Evolutionary conservation across 2,113 vertebrate genomes (phyloP).

Genomic region (Chionomys nivalis): DNA sequence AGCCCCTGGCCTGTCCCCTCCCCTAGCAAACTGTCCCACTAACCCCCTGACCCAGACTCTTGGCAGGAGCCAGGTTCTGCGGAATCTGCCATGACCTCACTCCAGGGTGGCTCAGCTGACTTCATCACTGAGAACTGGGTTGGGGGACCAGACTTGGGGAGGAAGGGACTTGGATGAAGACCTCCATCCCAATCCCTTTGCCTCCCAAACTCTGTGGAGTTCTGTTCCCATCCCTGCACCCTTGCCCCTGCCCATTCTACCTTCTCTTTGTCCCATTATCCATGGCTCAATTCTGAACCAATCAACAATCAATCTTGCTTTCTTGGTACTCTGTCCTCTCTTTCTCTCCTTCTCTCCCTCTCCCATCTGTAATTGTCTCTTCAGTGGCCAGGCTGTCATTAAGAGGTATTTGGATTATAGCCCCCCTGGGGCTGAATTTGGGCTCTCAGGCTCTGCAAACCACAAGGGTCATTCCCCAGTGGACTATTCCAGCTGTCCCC

Average conservation of each 20-base stretch:
- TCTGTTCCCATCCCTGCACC: background rate
- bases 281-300: no score
- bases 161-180: background rate
- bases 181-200: background rate
- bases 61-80: constrained; percentile 58
- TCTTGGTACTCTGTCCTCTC: background rate
- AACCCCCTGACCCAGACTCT: constrained; percentile 76
- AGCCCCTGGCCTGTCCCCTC: background rate
- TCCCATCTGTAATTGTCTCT: constrained; percentile 34
- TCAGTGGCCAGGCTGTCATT: constrained; percentile 25
- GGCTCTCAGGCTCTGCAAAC: constrained; percentile 73
- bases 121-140: constrained; percentile 40
- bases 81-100: constrained; percentile 67
- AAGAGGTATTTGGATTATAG: constrained; percentile 64
- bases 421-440: constrained; percentile 47
- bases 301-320: background rate
- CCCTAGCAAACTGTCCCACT: constrained; percentile 66
- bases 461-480: constrained; percentile 29
- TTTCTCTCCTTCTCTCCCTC: background rate
- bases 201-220: background rate
- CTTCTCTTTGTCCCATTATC: background rate
- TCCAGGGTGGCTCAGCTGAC: constrained; percentile 43
- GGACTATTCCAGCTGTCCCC: background rate
- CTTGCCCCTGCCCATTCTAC: background rate
- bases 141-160: background rate